A percentile compares a stretch with the other conserved stretches of the same genome.
Evolutionary conservation across 2,888 invertebrate genomes (phyloP).

Genomic region (Melikaiella ostensackeni): DNA sequence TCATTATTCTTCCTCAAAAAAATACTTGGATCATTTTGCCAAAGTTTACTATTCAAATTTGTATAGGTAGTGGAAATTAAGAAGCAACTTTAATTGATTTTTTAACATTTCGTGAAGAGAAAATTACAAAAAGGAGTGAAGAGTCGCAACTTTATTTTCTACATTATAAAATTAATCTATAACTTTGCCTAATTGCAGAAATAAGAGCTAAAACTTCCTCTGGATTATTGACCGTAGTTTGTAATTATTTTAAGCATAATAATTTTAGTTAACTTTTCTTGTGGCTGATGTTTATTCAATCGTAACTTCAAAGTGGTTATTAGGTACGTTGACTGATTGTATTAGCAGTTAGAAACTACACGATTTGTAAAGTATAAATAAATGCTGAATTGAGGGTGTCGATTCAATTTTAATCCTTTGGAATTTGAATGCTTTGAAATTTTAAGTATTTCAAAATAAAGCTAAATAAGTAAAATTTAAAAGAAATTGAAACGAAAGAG

Average conservation of each 20-base stretch:
- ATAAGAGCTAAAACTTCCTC: not conserved
- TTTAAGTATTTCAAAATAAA: not conserved
- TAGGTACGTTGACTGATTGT: constrained; percentile 3
- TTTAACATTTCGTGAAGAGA: not conserved
- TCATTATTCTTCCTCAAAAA: too few relatives aligned
- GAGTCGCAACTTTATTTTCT: not conserved
- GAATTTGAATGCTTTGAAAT: not conserved
- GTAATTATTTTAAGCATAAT: not conserved
- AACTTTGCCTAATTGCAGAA: not conserved
- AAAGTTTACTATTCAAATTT: too few relatives aligned
- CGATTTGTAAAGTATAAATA: not conserved
- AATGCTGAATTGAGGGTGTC: not conserved
- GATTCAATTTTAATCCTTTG: not conserved
- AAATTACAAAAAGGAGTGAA: too few relatives aligned
- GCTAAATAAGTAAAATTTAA: not conserved
- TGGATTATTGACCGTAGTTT: not conserved
- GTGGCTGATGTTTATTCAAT: not conserved
- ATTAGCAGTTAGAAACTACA: constrained; percentile 17
- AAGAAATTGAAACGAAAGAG: not conserved
- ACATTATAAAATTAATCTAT: not conserved
- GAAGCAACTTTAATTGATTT: not conserved
- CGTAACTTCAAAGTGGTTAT: constrained; percentile 3
- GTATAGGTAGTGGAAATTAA: not conserved
- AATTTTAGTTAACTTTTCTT: constrained; percentile 12
- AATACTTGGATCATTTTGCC: too few relatives aligned